Base-by-base conservation (phyloP, 2,888 invertebrate species). In the Drosophila mettleri region DNA sequence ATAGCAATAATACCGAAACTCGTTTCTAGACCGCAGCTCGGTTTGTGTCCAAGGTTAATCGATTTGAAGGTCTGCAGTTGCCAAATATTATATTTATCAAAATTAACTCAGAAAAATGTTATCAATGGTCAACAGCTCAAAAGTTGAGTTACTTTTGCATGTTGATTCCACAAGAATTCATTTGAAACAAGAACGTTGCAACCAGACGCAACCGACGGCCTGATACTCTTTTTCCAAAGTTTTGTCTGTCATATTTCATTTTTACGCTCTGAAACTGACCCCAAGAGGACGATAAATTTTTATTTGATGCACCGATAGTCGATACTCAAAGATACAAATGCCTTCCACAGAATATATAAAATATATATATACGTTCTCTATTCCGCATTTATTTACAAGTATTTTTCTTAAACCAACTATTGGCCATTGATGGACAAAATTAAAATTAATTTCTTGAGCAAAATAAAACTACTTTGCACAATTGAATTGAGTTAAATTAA, bases 71-170 rank as follows among this genome's bases (percentile, higher is more conserved):
- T 63, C 62, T 18, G 29, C 60, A 55, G 57, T 60, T 60, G 41
- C 61, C 62, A 61, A 63, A 61, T 61, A 61, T 49, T 61, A 49
- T 61, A 61, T 49, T 63, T 63, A 63, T 63, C 49, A 61, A 31
- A 22, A 36, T 18, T 41, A 22, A 22, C 39, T 49, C 33, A 58
- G 57, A 39, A 60, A 54, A 43, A 62, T 49, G 20, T 41, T 62
- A 62, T 62, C 62, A 62, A 48, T 60, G 41, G 41, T 10, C 60
- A 61, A n/a, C 10, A 46, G 59, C 60, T 33, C 59, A 7, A 58
- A 7, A 27, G 22, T 29, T 22, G 38, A 9, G 9, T 20, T 29
- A n/a, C 31, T 20, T 18, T 31, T 48, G 5, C 31, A 9, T 27
- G 27, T 27, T 16, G 6, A 45, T 45, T 45, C 27, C 27, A 27